Evolutionary conservation across 2,797 vertebrate species (phyloP).

Genomic region (Thalassophryne amazonica): DNA sequence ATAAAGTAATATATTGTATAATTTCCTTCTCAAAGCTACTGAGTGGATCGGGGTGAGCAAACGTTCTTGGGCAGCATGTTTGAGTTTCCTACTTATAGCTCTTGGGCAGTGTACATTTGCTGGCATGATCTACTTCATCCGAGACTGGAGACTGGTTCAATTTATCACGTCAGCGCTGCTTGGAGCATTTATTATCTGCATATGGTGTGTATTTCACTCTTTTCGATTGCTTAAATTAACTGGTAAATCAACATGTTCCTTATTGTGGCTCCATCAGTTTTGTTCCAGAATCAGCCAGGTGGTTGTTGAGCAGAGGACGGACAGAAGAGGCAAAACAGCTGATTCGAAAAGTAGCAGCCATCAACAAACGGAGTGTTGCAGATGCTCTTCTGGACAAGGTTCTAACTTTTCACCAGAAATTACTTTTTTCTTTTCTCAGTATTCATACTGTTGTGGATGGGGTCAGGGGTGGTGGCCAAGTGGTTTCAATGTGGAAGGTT

Average conservation of each 20-base stretch:
- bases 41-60: constrained; percentile 82
- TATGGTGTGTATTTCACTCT: constrained; percentile 63
- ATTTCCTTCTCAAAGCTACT: constrained; percentile 65
- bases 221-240: not conserved
- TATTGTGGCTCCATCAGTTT: constrained; percentile 60
- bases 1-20: too few species aligned
- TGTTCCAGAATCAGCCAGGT: constrained; percentile 85
- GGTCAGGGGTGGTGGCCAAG: too few species aligned
- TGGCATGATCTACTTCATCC: constrained; percentile 74
- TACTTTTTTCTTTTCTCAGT: too few species aligned
- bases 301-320: constrained; percentile 76
- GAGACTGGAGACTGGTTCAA: constrained; percentile 83
- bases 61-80: constrained; percentile 73
- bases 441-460: too few species aligned
- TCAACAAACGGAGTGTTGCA: constrained; percentile 75
- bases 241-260: not conserved
- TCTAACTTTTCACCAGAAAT: too few species aligned
- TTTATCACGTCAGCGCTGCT: constrained; percentile 60
- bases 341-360: constrained; percentile 75
- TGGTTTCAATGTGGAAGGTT: too few species aligned
- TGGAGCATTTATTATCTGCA: constrained; percentile 64
- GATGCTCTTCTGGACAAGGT: constrained; percentile 77
- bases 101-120: constrained; percentile 72
- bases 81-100: constrained; percentile 65
- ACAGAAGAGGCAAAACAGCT: constrained; percentile 74